Evolutionary conservation across 2,113 vertebrate species (phyloP), one percentile per base, ranked within the genome.

Genomic region (Paracanthobrama guichenoti): DNA sequence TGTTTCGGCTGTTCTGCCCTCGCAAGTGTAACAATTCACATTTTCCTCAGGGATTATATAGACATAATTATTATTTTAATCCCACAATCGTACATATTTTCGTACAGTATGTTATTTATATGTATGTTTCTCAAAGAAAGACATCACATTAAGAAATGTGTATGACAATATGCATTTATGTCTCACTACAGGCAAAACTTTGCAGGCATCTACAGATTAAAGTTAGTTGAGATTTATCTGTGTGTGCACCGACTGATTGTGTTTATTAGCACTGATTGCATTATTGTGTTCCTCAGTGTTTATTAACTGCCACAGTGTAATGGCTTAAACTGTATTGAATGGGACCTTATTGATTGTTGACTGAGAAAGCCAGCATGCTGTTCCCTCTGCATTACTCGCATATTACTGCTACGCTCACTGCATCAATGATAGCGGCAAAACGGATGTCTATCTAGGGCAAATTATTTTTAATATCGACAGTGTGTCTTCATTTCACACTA

Each of bases 261-360:
- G 44, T 53, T 75, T 75, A 50, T 75, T 31, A 82, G 66, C 64
- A 62, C 66, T 79, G 53, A 73, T 60, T 39, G 69, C 59, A 42
- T 72, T 46, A 24, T 26, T 26, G 55, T 72, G 57, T 57, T 57
- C 14, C 31, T 57, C 46, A 42, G 11, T 44, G 20, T 46, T 60
- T 22, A 74, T 75, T 57, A 62, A 44, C 69, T 24, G 42, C 42
- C n/a, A n/a, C n/a, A 4, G 69, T n/a, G 22, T 26, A 48, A 72
- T 46, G 31, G 26, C 24, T 76, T 76, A 76, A 57, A 57, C 74
- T 76, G 16, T 76, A 76, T 55, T 53, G 73, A 76, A 31, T 22
- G 26, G 24, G 13, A 53, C 16, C 20, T 16, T 55, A 76, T 55
- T 76, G 48, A 76, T 75, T 75, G 42, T 72, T 72, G 22, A 72